These are phyloP conservation scores for Aethes cnicana DNA, from an alignment of 2,888 invertebrate genomes.

Conservation along the genomic window DNA sequence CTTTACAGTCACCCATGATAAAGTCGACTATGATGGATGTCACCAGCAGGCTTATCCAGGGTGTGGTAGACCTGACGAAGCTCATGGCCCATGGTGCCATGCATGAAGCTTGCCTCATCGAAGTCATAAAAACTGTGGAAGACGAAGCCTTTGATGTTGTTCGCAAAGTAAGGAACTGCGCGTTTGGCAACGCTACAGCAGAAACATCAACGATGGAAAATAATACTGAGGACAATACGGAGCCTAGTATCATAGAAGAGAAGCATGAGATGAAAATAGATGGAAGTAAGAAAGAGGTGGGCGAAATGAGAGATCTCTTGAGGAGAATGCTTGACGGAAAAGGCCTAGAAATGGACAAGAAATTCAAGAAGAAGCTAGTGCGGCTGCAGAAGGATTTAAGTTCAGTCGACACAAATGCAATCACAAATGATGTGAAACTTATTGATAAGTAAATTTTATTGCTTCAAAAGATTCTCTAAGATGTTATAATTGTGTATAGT, in stretches of 20 bases:
- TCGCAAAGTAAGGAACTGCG: slow-evolving; percentile 52
- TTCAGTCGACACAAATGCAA: slow-evolving; percentile 42
- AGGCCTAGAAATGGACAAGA: slow-evolving; percentile 43
- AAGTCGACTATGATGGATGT: slow-evolving; percentile 74
- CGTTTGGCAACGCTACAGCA: slow-evolving; percentile 45
- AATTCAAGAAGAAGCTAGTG: slow-evolving; percentile 50
- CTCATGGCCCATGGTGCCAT: slow-evolving; percentile 75
- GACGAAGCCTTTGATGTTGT: slow-evolving; percentile 62
- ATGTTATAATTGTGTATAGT: no score
- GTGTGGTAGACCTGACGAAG: slow-evolving; percentile 66
- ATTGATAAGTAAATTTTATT: slow-evolving; percentile 1
- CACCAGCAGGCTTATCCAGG: slow-evolving; percentile 62
- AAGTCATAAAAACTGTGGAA: slow-evolving; percentile 68
- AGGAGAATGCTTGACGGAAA: slow-evolving; percentile 54
- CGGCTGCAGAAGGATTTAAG: slow-evolving; percentile 47
- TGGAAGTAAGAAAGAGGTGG: slow-evolving; percentile 35
- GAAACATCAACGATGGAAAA: slow-evolving; percentile 44
- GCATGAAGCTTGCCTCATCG: slow-evolving; percentile 78
- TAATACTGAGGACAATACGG: slow-evolving; percentile 61
- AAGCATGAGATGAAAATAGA: slow-evolving; percentile 32
- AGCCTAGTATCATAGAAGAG: slow-evolving; percentile 48
- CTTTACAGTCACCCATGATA: slow-evolving; percentile 67
- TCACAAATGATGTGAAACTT: slow-evolving; percentile 38
- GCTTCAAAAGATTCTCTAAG: no score
- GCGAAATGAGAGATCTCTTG: slow-evolving; percentile 53